phyloP scores from a whole-genome alignment of 2,888 invertebrate genomes.

The Epistrophe grossulariae region DNA sequence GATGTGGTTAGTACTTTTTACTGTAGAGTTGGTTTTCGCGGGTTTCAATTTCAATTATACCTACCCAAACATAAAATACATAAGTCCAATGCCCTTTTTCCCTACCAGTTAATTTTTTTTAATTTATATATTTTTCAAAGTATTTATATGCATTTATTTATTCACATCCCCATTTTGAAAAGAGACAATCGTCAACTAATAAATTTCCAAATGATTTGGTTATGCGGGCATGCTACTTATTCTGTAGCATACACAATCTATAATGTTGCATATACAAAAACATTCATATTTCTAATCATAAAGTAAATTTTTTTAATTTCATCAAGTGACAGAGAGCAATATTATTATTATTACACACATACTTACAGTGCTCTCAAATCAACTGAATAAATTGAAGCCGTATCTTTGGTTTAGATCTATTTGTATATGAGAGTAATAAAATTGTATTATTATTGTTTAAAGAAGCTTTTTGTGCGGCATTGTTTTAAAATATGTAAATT shows the following conservation, averaged over 20 bases:
- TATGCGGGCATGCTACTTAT: constrained; percentile 42
- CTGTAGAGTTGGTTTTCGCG: neutral
- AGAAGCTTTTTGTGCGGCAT: constrained; percentile 57
- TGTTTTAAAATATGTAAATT: constrained; percentile 5
- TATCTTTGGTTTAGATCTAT: constrained; percentile 17
- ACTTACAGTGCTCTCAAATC: neutral
- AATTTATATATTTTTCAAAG: neutral
- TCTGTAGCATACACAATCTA: neutral
- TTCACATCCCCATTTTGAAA: constrained; percentile 41
- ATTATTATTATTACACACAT: neutral
- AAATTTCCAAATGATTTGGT: constrained; percentile 62
- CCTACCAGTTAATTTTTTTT: neutral
- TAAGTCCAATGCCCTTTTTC: constrained; percentile 16
- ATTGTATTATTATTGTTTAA: constrained; percentile 52
- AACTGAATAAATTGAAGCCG: constrained; percentile 11
- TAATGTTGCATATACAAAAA: constrained; percentile 20
- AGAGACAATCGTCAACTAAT: constrained; percentile 49
- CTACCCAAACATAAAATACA: constrained; percentile 25
- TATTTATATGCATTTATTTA: constrained; percentile 51
- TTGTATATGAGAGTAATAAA: constrained; percentile 5
- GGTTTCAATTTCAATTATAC: constrained; percentile 17
- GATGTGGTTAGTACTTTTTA: neutral
- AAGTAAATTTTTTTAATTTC: constrained; percentile 20
- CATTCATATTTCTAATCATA: constrained; percentile 38
- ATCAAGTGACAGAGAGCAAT: constrained; percentile 16